Conservation (phyloP, 2,797 vertebrate genomes). For the Danio albolineatus region DNA sequence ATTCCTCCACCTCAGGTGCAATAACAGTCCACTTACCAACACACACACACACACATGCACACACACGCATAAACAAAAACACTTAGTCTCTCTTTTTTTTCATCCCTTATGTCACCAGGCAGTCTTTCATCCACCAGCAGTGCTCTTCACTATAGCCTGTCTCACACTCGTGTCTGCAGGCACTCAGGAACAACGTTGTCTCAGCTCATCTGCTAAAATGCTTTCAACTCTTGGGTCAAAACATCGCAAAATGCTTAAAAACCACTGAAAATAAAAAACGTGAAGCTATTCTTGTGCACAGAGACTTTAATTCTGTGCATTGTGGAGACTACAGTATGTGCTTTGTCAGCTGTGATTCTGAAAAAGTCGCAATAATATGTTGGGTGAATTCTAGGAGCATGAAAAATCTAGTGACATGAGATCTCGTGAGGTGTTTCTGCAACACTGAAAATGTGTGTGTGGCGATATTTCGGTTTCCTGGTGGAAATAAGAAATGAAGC, state of each 20-base stretch:
- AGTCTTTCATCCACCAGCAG: slow-evolving; percentile 10
- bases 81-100: slow-evolving; percentile 13
- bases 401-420: too few species aligned
- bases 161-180: slow-evolving; percentile 20
- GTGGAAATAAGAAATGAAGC: too few species aligned
- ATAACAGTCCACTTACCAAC: not conserved
- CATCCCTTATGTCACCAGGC: slow-evolving; percentile 10
- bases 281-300: slow-evolving; percentile 4
- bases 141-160: not conserved
- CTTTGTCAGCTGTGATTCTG: not conserved
- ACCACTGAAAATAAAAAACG: not conserved
- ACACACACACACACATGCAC: not conserved
- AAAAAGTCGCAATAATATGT: not conserved
- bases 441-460: too few species aligned
- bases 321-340: not conserved
- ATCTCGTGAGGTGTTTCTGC: too few species aligned
- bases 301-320: not conserved
- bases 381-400: too few species aligned
- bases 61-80: not conserved
- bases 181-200: slow-evolving; percentile 6
- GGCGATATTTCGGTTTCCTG: too few species aligned
- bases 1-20: slow-evolving; percentile 16
- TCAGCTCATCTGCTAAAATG: slow-evolving; percentile 31
- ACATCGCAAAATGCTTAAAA: not conserved
- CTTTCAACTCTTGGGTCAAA: slow-evolving; percentile 13